phyloP scores from a whole-genome alignment of 2,888 invertebrate genomes.

The Choreutis nemorana region DNA sequence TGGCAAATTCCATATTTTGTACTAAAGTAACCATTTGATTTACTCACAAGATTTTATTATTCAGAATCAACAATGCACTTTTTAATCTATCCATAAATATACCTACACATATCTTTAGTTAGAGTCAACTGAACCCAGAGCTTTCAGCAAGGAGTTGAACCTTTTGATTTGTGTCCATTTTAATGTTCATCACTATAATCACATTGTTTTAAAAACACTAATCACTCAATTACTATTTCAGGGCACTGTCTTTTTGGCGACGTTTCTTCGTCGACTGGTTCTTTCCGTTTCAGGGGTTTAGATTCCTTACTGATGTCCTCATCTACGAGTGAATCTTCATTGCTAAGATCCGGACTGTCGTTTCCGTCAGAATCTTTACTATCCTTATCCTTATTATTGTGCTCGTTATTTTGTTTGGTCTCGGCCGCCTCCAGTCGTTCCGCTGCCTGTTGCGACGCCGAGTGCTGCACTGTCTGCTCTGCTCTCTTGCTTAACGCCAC shows the following conservation, averaged over 20 bases:
- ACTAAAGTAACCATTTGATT: too few relatives aligned
- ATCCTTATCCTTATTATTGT: background rate
- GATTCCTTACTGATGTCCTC: slow-evolving; percentile 26
- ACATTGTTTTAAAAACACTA: slow-evolving; percentile 16
- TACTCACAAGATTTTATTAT: too few relatives aligned
- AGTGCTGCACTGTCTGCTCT: slow-evolving; percentile 16
- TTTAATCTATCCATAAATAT: too few relatives aligned
- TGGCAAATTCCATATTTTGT: too few relatives aligned
- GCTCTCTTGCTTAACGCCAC: slow-evolving; percentile 32
- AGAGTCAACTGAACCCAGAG: slow-evolving; percentile 29
- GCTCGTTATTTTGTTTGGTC: background rate
- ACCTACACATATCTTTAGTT: slow-evolving; percentile 20
- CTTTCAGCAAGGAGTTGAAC: slow-evolving; percentile 25
- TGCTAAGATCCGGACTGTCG: background rate
- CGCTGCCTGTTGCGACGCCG: slow-evolving; percentile 36
- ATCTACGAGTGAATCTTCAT: slow-evolving; percentile 23
- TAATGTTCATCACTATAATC: slow-evolving; percentile 25
- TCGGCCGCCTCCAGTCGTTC: slow-evolving; percentile 38
- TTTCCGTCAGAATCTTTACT: background rate
- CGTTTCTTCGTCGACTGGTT: slow-evolving; percentile 35
- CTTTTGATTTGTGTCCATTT: slow-evolving; percentile 24
- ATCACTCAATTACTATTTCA: slow-evolving; percentile 41
- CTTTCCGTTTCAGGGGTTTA: slow-evolving; percentile 43
- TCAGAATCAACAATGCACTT: too few relatives aligned
- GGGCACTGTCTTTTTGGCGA: slow-evolving; percentile 57